Evolutionary conservation across 2,113 vertebrate species (phyloP).

Genomic region (Alligator sinensis): DNA sequence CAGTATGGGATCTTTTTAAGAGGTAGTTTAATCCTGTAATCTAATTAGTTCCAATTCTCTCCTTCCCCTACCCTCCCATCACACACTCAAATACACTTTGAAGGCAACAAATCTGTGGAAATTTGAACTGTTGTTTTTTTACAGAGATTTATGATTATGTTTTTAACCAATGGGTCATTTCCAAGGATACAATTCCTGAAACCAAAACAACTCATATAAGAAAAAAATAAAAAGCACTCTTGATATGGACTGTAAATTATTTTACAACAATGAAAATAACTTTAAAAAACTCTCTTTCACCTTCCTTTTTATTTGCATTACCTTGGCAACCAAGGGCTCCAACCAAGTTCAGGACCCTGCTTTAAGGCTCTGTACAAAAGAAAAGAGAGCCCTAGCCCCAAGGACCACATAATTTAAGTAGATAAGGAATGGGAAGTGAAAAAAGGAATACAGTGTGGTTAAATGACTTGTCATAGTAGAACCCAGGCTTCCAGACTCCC

Average conservation of each 20-base stretch:
- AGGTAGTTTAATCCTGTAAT: neutral
- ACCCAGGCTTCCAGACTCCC: neutral
- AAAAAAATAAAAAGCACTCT: slow-evolving; percentile 42
- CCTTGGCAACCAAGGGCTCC: neutral
- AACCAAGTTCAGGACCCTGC: neutral
- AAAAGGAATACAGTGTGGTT: accelerated
- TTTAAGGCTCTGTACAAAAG: neutral
- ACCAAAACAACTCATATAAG: slow-evolving; percentile 53
- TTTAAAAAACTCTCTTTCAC: slow-evolving; percentile 50
- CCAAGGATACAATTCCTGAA: slow-evolving; percentile 64
- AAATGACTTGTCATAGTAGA: neutral
- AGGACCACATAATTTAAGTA: neutral
- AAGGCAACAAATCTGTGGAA: neutral
- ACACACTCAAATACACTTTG: neutral
- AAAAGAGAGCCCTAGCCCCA: neutral
- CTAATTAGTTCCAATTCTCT: neutral
- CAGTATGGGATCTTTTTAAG: neutral
- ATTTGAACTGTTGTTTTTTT: neutral
- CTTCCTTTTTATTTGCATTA: neutral
- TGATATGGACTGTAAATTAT: slow-evolving; percentile 39
- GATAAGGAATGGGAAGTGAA: neutral
- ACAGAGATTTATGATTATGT: slow-evolving; percentile 33
- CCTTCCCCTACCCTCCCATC: neutral
- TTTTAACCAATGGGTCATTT: slow-evolving; percentile 67
- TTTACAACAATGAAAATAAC: slow-evolving; percentile 35